These are phyloP conservation scores for Rugalucina vietnamica DNA, from an alignment of 2,888 invertebrate species.

Conservation along the genomic window DNA sequence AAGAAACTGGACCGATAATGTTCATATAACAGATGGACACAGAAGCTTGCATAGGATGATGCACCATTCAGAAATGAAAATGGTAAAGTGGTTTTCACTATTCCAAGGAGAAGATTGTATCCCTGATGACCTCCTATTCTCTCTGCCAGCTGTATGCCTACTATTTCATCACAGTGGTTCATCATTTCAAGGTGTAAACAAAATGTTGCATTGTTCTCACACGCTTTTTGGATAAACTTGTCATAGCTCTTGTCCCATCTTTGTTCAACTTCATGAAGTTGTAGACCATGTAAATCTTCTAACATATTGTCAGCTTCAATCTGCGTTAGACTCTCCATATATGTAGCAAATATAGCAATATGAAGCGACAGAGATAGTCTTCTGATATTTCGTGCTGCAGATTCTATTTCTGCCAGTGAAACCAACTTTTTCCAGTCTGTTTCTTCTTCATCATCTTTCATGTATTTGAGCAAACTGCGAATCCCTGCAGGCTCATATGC, in stretches of 20 bases:
- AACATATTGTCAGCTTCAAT: slow-evolving; percentile 3
- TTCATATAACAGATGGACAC: slow-evolving; percentile 30
- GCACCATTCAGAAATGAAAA: slow-evolving; percentile 60
- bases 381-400: slow-evolving; percentile 16
- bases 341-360: background rate
- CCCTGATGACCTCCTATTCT: slow-evolving; percentile 39
- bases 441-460: slow-evolving; percentile 2
- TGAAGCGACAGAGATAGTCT: background rate
- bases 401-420: slow-evolving; percentile 13
- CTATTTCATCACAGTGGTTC: slow-evolving; percentile 47
- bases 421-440: slow-evolving; percentile 8
- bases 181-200: slow-evolving; percentile 8
- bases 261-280: background rate
- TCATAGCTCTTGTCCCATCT: background rate
- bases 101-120: slow-evolving; percentile 29
- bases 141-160: slow-evolving; percentile 46
- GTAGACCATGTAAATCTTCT: background rate
- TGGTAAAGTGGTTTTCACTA: slow-evolving; percentile 46
- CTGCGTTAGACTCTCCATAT: background rate
- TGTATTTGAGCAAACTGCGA: background rate
- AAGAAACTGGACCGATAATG: slow-evolving; percentile 42
- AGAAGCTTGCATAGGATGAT: slow-evolving; percentile 51
- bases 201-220: slow-evolving; percentile 27
- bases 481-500: slow-evolving; percentile 22
- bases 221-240: slow-evolving; percentile 1